Base-by-base conservation (phyloP, 2,113 vertebrate genomes). In the Sterrhoptilus dennistouni region DNA sequence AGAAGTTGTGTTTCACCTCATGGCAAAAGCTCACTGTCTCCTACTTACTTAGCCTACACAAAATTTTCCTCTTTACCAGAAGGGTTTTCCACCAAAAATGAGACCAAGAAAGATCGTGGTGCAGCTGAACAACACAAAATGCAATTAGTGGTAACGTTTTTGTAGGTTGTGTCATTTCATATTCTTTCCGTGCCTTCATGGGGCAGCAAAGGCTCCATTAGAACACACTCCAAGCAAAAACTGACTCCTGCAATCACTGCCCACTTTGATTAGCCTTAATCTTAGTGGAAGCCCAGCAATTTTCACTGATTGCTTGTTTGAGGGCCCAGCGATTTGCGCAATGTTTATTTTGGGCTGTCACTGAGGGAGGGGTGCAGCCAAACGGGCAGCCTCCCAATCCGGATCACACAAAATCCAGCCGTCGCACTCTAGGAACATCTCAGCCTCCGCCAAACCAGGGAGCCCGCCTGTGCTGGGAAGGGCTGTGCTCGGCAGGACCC, bases 241-340 rank as follows among this genome's bases (percentile, higher is more conserved):
- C 71, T 8, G 0, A 60, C 79, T 87, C 88, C 83, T 68, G 64
- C 75, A 80, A 87, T 88, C 75, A 63, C 87, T 91, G 96, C 82
- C 92, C 80, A 52, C 88, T 96, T 87, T 27, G 93, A 96, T 92
- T 94, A 93, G 74, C 60, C 88, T 93, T 90, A 93, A 94, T 95
- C 88, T 92, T 21, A 27, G 90, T 90, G 86, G 85, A 93, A 95
- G 80, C 69, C 47, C 40, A 81, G 83, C 79, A 83, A 59, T 96
- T 96, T 94, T 80, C 76, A 7, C 71, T 74, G 82, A 93, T 87
- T 84, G 83, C 94, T 94, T 91, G 87, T 96, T 93, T 81, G 93
- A 95, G 86, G 93, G 80, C 75, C 52, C 28, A 12, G 27, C 2
- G 2, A 81, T 92, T 96, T 94, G 86, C 25, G 1, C 95, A 88